Base-by-base conservation (phyloP, 2,797 vertebrate genomes). In the Sebastes matsubarae region DNA sequence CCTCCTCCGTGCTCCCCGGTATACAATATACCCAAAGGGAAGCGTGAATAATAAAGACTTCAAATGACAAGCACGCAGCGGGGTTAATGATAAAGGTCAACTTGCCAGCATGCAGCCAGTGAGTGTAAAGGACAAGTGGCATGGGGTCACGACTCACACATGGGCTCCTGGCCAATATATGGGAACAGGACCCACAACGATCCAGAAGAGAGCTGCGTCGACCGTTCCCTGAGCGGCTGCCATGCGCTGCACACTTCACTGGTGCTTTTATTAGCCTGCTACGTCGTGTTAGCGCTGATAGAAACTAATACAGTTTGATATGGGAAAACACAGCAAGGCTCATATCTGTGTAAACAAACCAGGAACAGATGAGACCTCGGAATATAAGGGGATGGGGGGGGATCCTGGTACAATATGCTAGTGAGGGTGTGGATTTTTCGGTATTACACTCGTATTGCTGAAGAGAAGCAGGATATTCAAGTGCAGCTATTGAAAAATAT, bases 41-140 rank as follows among this genome's bases (percentile, higher is more conserved):
- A 83, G 85, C 36, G 79, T 91, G 92, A 94, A 95, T 94, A 94
- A 96, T 96, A 92, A 95, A 94, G 90, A 94, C 94, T 94, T 96
- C 93, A 95, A 95, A 96, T 94, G 93, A 94, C 94, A 95, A 86
- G 83, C 93, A 93, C 93, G 79, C 94, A 94, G 95, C 91, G 63
- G 95, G 95, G 95, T 96, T 96, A 96, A 96, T 96, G 93, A 93
- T 94, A 94, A 96, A 96, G 95, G 96, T 96, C 95, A 95, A 75
- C 75, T 87, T 89, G 91, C 87, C 95, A 94, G 95, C 94, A 87
- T 93, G 95, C 87, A 91, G 89, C 89, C 91, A 84, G 68, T 66
- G 82, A 93, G 92, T 93, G 90, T 92, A 96, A 96, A 96, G 95
- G 94, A 94, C 95, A 95, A 94, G 91, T 90, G 89, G 90, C 90